Base-by-base conservation (phyloP, 2,113 vertebrate genomes). In the Microtus pennsylvanicus region DNA sequence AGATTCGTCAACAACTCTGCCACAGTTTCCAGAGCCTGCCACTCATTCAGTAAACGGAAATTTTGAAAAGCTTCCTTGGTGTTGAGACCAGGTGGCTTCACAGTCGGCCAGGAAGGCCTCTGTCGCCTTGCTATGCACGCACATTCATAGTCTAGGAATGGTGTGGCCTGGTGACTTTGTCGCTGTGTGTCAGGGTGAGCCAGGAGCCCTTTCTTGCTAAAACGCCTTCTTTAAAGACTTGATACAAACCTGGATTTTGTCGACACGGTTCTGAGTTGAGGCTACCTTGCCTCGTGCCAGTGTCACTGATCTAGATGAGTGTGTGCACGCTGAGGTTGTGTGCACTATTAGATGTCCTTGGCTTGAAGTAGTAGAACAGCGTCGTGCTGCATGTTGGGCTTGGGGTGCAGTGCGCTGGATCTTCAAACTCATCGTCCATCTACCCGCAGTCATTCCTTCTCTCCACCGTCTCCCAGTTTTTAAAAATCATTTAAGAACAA, bases 321-420 rank as follows among this genome's bases (percentile, higher is more conserved):
- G n/a, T 65, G 6, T 87, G 5, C 9, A 3, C 74, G 38, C 50
- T n/a, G 14, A 75, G 42, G 35, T 33, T 69, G 19, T 74, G 3
- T 52, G 72, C 38, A 67, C 33, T 58, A 45, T 74, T 70, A 78
- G 69, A 42, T 38, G 10, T 30, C 17, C 58, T n/a, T 58, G 16
- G n/a, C 69, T 87, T 69, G 70, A 75, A 75, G 10, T 65, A 19
- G 45, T 47, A 74, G 87, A 52, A n/a, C 11, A 87, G 42, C 14
- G 16, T 3, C 16, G 24, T 1, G 30, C 19, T 3, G 30, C 11
- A 0, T 7, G 42, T 35, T 24, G 38, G 9, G 65, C 58, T n/a
- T 33, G 42, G 33, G 26, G 58, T 30, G 91, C 75, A 8, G 7
- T 33, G 61, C 2, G 6, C 93, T 93, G 52, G 30, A 35, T 80